A percentile compares a stretch with the other conserved stretches of the same genome.
Evolutionary conservation across 2,113 vertebrate genomes (phyloP).

Genomic region (Gnathonemus longibarbis): DNA sequence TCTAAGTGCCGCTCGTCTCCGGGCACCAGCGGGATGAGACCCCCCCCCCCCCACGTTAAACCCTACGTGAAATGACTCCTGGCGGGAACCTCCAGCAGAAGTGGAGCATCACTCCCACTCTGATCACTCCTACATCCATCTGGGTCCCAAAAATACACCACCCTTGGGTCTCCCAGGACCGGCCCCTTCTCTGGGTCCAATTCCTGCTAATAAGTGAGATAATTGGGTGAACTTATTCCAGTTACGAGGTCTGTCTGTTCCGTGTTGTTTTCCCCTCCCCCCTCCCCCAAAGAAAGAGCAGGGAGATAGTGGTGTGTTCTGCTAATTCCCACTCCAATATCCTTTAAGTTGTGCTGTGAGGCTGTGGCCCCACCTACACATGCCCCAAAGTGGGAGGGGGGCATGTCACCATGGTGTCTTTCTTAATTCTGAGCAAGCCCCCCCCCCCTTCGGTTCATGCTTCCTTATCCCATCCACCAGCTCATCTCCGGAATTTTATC

Average conservation of each 20-base stretch:
- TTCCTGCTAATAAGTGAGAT: slow-evolving; percentile 13
- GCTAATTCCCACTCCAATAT: neutral
- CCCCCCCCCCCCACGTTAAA: slow-evolving; percentile 42
- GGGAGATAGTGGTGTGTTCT: neutral
- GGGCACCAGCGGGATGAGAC: slow-evolving; percentile 57
- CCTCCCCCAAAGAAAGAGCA: neutral
- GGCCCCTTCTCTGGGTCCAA: slow-evolving; percentile 14
- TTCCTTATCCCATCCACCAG: neutral
- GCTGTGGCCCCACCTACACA: neutral
- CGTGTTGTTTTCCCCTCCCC: neutral
- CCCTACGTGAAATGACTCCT: slow-evolving; percentile 24
- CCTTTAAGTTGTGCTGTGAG: neutral
- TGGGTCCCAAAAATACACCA: slow-evolving; percentile 4
- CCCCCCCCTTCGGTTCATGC: neutral
- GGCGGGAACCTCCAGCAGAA: slow-evolving; percentile 38
- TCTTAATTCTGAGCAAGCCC: neutral
- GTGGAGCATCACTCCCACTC: slow-evolving; percentile 40
- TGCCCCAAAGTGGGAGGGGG: neutral
- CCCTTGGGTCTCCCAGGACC: neutral
- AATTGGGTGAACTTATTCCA: slow-evolving; percentile 16
- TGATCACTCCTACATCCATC: slow-evolving; percentile 22
- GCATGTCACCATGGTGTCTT: neutral
- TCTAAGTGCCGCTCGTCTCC: slow-evolving; percentile 70
- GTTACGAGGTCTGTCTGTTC: neutral
- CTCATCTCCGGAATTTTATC: neutral